Percentiles rank a stretch among this genome's conserved stretches.
phyloP scores from a whole-genome alignment of 2,113 vertebrate genomes.

The Phaethornis superciliosus region DNA sequence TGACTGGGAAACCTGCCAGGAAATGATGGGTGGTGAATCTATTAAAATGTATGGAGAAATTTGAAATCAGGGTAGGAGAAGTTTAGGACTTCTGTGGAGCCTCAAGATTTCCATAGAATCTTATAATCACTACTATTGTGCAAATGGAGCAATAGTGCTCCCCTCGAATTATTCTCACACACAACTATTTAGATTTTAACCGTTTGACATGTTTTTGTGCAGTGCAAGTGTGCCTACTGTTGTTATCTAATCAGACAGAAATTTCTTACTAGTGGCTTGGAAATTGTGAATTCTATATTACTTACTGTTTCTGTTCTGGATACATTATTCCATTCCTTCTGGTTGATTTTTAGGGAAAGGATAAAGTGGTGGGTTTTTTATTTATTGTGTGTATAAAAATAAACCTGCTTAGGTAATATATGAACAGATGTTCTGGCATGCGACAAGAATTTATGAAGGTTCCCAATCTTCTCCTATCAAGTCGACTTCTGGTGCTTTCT shows the following conservation, averaged over 20 bases:
- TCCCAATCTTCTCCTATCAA: background rate
- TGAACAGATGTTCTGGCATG: background rate
- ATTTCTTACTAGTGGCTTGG: background rate
- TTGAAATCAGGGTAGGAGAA: background rate
- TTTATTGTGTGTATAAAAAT: background rate
- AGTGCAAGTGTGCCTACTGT: background rate
- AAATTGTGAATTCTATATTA: background rate
- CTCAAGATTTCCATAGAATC: background rate
- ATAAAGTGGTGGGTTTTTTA: background rate
- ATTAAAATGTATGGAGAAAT: background rate
- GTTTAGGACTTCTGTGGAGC: background rate
- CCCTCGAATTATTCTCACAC: background rate
- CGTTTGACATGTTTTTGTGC: background rate
- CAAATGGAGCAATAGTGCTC: background rate
- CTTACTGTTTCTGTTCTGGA: background rate
- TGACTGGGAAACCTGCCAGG: background rate
- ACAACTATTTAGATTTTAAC: background rate
- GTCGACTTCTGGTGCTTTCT: background rate
- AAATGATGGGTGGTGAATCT: background rate
- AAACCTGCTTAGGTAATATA: background rate
- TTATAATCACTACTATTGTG: background rate
- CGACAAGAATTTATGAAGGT: background rate
- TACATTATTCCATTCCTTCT: background rate
- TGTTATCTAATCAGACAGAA: background rate
- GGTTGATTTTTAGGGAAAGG: background rate